Evolutionary conservation across 2,113 vertebrate species (phyloP).

Genomic region (Ctenodactylus gundi): DNA sequence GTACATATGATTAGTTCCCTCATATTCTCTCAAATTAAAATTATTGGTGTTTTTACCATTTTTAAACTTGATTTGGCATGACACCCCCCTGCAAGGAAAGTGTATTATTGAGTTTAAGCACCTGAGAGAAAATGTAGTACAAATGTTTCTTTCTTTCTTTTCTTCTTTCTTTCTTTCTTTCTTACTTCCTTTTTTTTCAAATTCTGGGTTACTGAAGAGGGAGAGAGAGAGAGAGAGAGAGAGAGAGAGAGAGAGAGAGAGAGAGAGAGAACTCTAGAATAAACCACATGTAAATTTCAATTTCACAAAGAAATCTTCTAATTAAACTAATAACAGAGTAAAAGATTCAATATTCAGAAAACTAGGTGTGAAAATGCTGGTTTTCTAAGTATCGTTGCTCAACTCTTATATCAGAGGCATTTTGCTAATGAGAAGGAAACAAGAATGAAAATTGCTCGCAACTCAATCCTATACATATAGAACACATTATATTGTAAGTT

Average conservation of each 20-base stretch:
- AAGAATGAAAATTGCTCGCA: background rate
- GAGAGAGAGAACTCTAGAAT: background rate
- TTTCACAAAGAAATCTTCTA: background rate
- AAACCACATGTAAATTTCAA: background rate
- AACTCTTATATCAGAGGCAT: background rate
- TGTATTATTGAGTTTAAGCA: background rate
- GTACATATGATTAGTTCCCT: background rate
- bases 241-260: background rate
- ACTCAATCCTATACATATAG: background rate
- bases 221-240: background rate
- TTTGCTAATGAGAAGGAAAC: background rate
- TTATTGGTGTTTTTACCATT: background rate
- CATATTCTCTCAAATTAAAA: slow-evolving; percentile 13
- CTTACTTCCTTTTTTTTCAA: no score
- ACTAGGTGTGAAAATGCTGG: background rate
- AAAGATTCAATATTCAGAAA: background rate
- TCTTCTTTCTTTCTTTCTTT: no score
- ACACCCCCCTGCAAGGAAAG: background rate
- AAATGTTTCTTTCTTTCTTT: background rate
- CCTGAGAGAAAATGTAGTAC: background rate
- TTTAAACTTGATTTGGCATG: slow-evolving; percentile 10
- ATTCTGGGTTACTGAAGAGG: background rate
- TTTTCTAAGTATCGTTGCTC: background rate
- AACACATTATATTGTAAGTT: no score
- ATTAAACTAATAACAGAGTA: background rate